Conservation (phyloP, 2,888 invertebrate species). For the Lepidocyrtoides sp. region DNA sequence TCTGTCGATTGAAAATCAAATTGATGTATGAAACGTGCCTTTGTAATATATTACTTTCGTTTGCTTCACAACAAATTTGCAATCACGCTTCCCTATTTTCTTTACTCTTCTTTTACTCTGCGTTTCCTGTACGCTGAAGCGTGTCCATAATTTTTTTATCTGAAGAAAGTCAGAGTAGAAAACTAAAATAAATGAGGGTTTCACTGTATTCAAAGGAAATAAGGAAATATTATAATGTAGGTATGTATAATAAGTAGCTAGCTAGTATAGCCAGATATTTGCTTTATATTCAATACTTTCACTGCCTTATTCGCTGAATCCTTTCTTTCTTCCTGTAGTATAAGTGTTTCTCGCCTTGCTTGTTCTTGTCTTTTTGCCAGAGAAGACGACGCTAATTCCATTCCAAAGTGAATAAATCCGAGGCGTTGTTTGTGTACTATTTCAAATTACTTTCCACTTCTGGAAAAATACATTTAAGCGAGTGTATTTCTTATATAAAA, state of each 20-base stretch:
- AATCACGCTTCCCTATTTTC: constrained; percentile 22
- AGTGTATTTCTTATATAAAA: no score
- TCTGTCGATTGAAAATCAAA: no score
- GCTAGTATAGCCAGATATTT: no score
- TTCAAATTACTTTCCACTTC: constrained; percentile 37
- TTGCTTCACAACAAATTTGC: constrained; percentile 26
- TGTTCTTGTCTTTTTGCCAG: constrained; percentile 59
- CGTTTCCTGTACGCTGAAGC: background rate
- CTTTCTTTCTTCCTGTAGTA: background rate
- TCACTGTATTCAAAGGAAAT: background rate
- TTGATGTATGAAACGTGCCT: no score
- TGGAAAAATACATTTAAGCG: background rate
- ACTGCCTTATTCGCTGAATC: background rate
- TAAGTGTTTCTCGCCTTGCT: no score
- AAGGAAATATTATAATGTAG: background rate
- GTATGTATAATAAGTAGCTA: background rate
- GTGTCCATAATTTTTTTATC: background rate
- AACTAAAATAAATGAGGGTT: background rate
- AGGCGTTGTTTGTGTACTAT: constrained; percentile 33
- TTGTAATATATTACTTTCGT: no score
- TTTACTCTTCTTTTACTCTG: background rate
- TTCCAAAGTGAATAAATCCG: constrained; percentile 68
- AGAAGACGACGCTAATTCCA: constrained; percentile 62
- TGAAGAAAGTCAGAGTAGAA: no score
- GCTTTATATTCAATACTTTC: background rate